Conservation (phyloP, 2,888 invertebrate genomes). For the Stenichneumon culpator region DNA sequence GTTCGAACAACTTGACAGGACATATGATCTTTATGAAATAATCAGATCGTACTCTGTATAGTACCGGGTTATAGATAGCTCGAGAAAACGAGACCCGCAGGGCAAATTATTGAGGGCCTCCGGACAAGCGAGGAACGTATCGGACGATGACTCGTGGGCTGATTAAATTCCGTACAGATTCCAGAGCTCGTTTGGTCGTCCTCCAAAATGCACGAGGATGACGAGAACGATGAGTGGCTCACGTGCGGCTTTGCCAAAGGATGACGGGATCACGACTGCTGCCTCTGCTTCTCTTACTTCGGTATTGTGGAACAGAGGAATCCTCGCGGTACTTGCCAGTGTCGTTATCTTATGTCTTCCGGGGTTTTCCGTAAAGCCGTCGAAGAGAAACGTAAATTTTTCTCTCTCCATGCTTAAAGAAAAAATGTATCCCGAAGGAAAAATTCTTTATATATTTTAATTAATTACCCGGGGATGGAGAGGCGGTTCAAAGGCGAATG, state of each 20-base stretch:
- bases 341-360: slow-evolving; percentile 14
- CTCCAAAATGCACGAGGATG: slow-evolving; percentile 54
- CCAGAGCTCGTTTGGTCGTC: slow-evolving; percentile 60
- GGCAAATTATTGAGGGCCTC: slow-evolving; percentile 33
- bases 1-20: slow-evolving; percentile 18
- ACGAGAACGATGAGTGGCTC: slow-evolving; percentile 26
- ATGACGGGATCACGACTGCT: slow-evolving; percentile 26
- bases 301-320: slow-evolving; percentile 35
- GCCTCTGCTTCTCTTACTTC: slow-evolving; percentile 19
- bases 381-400: neutral
- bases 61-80: neutral
- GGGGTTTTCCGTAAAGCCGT: neutral
- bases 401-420: neutral
- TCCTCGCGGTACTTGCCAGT: slow-evolving; percentile 34
- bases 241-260: slow-evolving; percentile 43
- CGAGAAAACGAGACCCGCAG: neutral
- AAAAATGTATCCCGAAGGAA: neutral
- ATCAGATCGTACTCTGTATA: slow-evolving; percentile 26
- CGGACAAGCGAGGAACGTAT: slow-evolving; percentile 21
- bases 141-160: slow-evolving; percentile 51
- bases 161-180: slow-evolving; percentile 65
- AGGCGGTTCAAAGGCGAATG: neutral
- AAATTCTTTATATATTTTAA: neutral
- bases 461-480: neutral
- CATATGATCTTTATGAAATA: slow-evolving; percentile 49